A percentile compares a stretch with the other conserved stretches of the same genome.
Evolutionary conservation across 2,888 invertebrate species (phyloP).

Genomic region (Arctia plantaginis): DNA sequence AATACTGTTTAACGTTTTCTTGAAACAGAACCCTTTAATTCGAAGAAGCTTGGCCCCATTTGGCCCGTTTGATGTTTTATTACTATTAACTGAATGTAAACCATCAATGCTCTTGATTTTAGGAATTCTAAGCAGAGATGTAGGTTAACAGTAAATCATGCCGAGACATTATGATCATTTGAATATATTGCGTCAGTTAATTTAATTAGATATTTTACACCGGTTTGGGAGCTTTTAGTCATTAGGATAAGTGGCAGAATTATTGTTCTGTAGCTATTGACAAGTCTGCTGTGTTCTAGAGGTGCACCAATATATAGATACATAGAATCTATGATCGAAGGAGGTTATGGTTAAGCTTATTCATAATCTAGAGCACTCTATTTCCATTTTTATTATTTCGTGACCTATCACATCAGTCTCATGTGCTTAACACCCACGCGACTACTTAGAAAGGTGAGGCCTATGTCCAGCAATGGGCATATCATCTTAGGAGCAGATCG

Average conservation of each 20-base stretch:
- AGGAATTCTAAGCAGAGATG: not conserved
- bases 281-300: not conserved
- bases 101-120: not conserved
- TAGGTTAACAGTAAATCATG: not conserved
- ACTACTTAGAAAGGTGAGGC: not conserved
- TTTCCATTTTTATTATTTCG: not conserved
- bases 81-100: not conserved
- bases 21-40: constrained; percentile 8
- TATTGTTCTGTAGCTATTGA: no score
- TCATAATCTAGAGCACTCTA: not conserved
- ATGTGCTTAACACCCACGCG: not conserved
- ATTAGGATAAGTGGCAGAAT: no score
- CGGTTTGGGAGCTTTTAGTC: no score
- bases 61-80: constrained; percentile 2
- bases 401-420: not conserved
- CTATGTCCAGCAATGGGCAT: no score
- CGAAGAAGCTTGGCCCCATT: not conserved
- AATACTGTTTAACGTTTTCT: constrained; percentile 23
- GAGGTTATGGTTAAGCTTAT: not conserved
- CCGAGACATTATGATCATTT: not conserved
- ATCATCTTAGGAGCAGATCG: not conserved
- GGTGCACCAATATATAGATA: not conserved
- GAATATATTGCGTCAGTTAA: no score
- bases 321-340: not conserved
- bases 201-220: no score